A percentile compares a stretch with the other conserved stretches of the same genome.
Conservation (phyloP, 1,140 invertebrate genomes). For the Zaprionus taronus region DNA sequence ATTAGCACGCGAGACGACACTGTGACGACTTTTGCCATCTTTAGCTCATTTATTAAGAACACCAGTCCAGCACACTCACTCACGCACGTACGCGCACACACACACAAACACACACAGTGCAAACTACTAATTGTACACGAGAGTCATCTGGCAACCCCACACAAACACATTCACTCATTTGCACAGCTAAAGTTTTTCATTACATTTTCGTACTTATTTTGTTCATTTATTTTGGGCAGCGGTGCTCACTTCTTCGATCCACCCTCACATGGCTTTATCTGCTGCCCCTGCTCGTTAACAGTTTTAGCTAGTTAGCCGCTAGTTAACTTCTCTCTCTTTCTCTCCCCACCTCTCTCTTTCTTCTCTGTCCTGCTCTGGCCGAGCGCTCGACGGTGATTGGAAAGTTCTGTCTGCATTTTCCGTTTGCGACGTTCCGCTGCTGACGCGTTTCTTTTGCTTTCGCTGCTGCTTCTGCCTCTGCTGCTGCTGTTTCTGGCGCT, state of each 20-base stretch:
- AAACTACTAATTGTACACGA: neutral
- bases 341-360: conserved; percentile 8
- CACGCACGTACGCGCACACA: conserved; percentile 24
- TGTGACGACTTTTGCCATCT: conserved; percentile 61
- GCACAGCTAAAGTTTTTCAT: conserved; percentile 66
- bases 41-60: conserved; percentile 76
- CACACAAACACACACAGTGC: conserved; percentile 9
- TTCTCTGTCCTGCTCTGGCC: conserved; percentile 27
- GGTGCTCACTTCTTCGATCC: conserved; percentile 14
- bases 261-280: conserved; percentile 46
- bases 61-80: conserved; percentile 33
- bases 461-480: conserved; percentile 29
- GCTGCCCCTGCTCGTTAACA: conserved; percentile 62
- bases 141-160: neutral
- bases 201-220: conserved; percentile 78
- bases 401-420: conserved; percentile 68
- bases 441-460: conserved; percentile 54
- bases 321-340: conserved; percentile 51
- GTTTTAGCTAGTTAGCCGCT: conserved; percentile 63
- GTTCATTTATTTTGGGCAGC: conserved; percentile 60
- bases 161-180: conserved; percentile 12
- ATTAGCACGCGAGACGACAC: conserved; percentile 76
- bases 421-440: conserved; percentile 36
- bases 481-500: conserved; percentile 11
- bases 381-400: conserved; percentile 63